Conservation (phyloP, 2,113 vertebrate species). For the Agelaius phoeniceus region DNA sequence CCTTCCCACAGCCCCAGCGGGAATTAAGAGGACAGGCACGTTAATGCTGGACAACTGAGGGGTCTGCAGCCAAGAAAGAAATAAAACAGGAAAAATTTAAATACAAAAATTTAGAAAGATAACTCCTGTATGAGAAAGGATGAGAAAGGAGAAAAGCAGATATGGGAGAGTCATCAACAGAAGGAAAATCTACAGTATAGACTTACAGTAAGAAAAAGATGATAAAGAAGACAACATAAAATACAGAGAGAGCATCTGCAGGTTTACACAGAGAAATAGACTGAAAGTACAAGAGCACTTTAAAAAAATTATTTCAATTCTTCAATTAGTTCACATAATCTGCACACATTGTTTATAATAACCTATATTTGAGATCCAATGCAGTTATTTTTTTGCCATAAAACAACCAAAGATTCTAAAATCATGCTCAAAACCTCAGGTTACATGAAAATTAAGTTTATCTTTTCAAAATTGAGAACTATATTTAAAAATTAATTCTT, state of each 20-base stretch:
- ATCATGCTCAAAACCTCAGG: background rate
- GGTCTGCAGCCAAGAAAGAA: background rate
- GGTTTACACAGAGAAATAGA: background rate
- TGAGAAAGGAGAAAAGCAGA: background rate
- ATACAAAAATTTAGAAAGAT: background rate
- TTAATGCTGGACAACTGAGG: background rate
- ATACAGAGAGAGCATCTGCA: background rate
- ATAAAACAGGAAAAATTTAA: background rate
- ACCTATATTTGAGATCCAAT: background rate
- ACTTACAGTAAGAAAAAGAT: background rate
- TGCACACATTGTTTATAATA: background rate
- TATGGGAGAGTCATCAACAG: background rate
- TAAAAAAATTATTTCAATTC: background rate
- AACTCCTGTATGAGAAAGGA: background rate
- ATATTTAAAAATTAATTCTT: background rate
- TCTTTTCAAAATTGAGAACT: background rate
- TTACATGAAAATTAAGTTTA: background rate
- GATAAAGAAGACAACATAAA: background rate
- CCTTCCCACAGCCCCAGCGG: background rate
- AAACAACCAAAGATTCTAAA: background rate
- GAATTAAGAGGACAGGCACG: background rate
- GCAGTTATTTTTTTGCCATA: background rate
- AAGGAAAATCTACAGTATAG: rapidly evolving
- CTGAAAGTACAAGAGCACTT: background rate
- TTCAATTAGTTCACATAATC: background rate